Percentiles rank a stretch among this genome's conserved stretches.
These are phyloP conservation scores for Bujurquina vittata DNA, from an alignment of 2,113 vertebrate genomes.

Conservation along the genomic window DNA sequence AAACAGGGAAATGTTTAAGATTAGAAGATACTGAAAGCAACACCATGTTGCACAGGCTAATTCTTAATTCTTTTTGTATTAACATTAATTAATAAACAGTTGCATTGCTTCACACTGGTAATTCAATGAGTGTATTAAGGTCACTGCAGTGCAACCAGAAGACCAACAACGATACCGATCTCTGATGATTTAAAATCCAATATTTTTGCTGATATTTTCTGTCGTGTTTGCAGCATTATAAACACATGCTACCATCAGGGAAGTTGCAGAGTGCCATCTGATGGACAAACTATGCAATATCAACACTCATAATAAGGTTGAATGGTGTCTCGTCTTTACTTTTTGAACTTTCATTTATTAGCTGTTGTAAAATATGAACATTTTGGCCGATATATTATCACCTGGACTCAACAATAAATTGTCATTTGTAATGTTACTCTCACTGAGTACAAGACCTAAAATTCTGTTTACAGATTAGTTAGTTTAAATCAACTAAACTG, in stretches of 20 bases:
- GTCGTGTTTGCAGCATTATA: neutral
- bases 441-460: neutral
- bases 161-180: neutral
- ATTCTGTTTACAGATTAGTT: neutral
- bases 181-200: neutral
- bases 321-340: too few species aligned
- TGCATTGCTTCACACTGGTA: neutral
- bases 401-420: too few species aligned
- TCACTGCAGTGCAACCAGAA: neutral
- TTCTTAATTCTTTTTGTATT: neutral
- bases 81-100: neutral
- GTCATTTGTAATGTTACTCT: neutral
- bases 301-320: neutral
- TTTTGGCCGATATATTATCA: too few species aligned
- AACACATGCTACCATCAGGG: neutral
- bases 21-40: neutral
- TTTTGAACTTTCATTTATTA: neutral
- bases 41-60: neutral
- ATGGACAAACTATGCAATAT: neutral
- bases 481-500: neutral
- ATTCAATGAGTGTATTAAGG: neutral
- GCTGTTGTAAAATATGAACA: neutral
- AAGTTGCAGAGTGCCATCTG: neutral
- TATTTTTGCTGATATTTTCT: neutral
- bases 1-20: neutral